Conservation (phyloP, 2,797 vertebrate species). For the Danio choprae region DNA sequence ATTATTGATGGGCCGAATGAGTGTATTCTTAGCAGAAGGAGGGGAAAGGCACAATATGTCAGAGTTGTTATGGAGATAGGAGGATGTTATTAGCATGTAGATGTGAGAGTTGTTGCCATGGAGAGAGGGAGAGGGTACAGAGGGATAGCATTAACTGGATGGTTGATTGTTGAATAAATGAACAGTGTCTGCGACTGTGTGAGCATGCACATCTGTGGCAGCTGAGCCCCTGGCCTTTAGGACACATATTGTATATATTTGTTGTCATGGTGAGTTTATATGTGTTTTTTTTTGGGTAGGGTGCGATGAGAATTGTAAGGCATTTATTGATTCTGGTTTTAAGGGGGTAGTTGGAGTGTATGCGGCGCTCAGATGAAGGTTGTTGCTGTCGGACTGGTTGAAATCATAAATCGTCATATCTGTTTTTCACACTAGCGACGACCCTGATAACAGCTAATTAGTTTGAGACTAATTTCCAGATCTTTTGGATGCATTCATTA, state of each 20-base stretch:
- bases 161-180: conserved; percentile 51
- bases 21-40: conserved; percentile 56
- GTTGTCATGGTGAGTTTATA: not conserved
- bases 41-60: conserved; percentile 54
- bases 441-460: not conserved
- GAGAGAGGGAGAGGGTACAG: conserved; percentile 39
- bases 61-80: conserved; percentile 46
- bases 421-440: no score
- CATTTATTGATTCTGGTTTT: not conserved
- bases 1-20: conserved; percentile 52
- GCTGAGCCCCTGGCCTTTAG: conserved; percentile 59
- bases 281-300: not conserved
- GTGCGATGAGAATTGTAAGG: not conserved
- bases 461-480: not conserved
- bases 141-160: conserved; percentile 35
- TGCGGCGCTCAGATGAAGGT: not conserved
- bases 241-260: not conserved
- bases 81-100: conserved; percentile 48
- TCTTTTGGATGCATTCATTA: not conserved
- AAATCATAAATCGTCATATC: not conserved
- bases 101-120: conserved; percentile 52
- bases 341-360: not conserved
- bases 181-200: conserved; percentile 59
- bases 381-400: not conserved
- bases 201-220: conserved; percentile 65